Evolutionary conservation across 2,797 vertebrate species (phyloP), one percentile per base, ranked within the genome.

Genomic region (Discoglossus pictus): DNA sequence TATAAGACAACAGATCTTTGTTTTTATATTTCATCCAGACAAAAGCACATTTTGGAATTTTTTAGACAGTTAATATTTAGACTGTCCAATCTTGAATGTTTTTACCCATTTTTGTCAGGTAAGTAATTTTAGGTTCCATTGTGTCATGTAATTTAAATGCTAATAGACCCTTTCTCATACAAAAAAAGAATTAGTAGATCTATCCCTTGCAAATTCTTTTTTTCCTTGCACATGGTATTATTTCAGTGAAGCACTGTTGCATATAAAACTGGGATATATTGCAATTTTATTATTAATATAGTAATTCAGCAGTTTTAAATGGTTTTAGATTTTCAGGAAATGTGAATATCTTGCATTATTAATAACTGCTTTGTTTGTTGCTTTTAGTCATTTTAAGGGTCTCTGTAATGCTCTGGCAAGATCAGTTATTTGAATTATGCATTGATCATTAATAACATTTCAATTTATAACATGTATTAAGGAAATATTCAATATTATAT

Each of bases 61-160:
- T 24, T 20, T 15, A 7, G 40, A 50, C 42, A 40, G 42, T 56
- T 42, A 17, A 56, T 62, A 56, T 63, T 63, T 63, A 56, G 44
- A 31, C 51, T 58, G 43, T 63, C 60, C 34, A 15, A 48, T 55
- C 63, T 24, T 23, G 35, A 47, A 15, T 2, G 24, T 42, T 55
- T 42, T 39, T 50, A 61, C 61, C 54, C 44, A 43, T 50, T 56
- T 62, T 56, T 62, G 42, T 63, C 40, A 62, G 52, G 35, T 25
- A 47, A 52, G 34, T 24, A 11, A 42, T 24, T 23, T 55, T 20
- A 23, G 51, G 52, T 15, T 48, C 20, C 25, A 27, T 39, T 27
- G 18, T 48, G 34, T 55, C 21, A 48, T 63, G 51, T 70, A 40
- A 70, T 70, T 63, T 63, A 70, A 70, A 70, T 70, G 67, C 67